Base-by-base conservation (phyloP, 2,888 invertebrate species). In the Bombylius major region DNA sequence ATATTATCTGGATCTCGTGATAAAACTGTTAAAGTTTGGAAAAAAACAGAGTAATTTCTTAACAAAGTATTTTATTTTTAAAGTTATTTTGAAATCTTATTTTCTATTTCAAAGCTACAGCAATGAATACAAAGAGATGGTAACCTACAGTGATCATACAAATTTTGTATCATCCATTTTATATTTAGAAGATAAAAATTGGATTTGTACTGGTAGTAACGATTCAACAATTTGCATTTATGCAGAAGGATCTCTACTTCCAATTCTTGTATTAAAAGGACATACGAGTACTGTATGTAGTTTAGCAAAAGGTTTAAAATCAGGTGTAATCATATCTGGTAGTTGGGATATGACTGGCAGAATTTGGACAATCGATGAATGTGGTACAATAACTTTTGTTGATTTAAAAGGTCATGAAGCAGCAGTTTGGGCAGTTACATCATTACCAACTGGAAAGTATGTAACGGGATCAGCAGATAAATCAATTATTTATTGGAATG, bases 391-490 rank as follows among this genome's bases (percentile, higher is more conserved):
- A 36, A 75, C 79, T 53, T 68, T 77, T 34, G 69, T 82, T 47
- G 81, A 82, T 0, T 76, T 88, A 9, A 75, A 77, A 58, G 88
- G 87, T 0, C 90, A 90, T 65, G 78, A 81, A 61, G 87, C 88
- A 13, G 91, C 97, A 1, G 88, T 98, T 7, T 98, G 97, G 97
- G 82, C 83, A 77, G 58, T 86, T 80, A 69, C 75, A 81, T 60
- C 73, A 55, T 59, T 76, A 32, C 79, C 78, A 59, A 75, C 76
- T 3, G 80, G 87, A 62, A 67, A 69, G 54, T 70, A 69, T 56
- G 79, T 91, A 1, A 95, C 96, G 13, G 97, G 88, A 1, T 91
- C 92, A 0, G 98, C 97, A 14, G 98, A 99, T 74, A 92, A 90
- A 74, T 83, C 83, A 11, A 87, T 98, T 55, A 85, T 84, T 63